Conservation (phyloP, 2,113 vertebrate species). For the Aythya baeri region DNA sequence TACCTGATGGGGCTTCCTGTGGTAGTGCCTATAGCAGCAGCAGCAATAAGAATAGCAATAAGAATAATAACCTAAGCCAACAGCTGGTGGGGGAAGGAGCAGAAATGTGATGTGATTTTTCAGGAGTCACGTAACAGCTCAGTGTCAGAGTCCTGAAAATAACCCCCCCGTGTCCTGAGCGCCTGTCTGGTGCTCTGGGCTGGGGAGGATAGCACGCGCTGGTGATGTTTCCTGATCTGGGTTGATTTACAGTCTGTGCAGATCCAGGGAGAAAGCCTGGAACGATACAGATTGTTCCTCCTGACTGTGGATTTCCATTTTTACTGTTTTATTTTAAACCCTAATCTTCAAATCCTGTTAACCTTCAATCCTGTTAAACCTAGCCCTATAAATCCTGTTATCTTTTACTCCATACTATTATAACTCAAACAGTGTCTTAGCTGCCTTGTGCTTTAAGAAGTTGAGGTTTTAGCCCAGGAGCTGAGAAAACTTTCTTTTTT, state of each 20-base stretch:
- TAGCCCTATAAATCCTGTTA: constrained; percentile 29
- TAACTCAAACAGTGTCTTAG: neutral
- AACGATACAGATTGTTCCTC: neutral
- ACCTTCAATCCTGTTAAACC: constrained; percentile 26
- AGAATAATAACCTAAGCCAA: neutral
- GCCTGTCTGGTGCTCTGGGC: neutral
- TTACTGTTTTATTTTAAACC: constrained; percentile 19
- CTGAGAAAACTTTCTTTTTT: neutral
- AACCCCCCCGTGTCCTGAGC: neutral
- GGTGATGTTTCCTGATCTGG: neutral
- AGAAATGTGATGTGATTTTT: constrained; percentile 4
- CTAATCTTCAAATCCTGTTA: constrained; percentile 28
- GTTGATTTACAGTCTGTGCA: constrained; percentile 26
- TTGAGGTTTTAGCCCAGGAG: neutral
- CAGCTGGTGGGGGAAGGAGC: neutral
- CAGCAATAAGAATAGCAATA: neutral
- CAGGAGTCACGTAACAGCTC: constrained; percentile 11
- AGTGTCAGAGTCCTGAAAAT: constrained; percentile 9
- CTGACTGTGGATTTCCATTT: neutral
- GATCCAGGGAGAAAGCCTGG: neutral
- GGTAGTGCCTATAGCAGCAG: neutral
- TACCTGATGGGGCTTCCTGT: neutral
- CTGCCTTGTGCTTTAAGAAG: neutral
- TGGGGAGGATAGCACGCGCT: neutral
- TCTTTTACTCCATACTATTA: neutral